Percentiles rank a stretch among this genome's conserved stretches.
phyloP scores from a whole-genome alignment of 2,113 vertebrate genomes.

The Tamias sibiricus region DNA sequence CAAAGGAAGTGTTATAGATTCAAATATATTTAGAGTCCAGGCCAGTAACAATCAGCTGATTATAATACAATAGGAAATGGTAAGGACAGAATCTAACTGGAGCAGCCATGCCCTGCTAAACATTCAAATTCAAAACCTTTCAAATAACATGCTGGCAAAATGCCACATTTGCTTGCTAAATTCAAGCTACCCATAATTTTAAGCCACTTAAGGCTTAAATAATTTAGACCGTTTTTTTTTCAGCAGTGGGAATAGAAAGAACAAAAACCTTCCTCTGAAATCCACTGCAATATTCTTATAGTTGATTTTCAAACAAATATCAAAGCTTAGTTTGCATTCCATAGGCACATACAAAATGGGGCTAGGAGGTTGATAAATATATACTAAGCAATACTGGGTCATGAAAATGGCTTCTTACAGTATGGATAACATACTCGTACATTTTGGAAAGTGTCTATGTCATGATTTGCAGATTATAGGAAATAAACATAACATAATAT shows the following conservation, averaged over 20 bases:
- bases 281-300: background rate
- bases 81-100: background rate
- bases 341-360: background rate
- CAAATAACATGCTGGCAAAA: background rate
- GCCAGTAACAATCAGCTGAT: no score
- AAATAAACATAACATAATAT: background rate
- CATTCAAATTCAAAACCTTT: background rate
- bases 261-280: background rate
- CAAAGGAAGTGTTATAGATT: background rate
- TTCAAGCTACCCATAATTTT: background rate
- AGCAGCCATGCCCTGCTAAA: background rate
- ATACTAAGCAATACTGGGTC: background rate
- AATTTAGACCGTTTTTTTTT: conserved; percentile 1
- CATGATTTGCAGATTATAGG: background rate
- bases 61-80: background rate
- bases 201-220: background rate
- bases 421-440: background rate
- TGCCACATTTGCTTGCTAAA: background rate
- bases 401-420: background rate
- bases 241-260: background rate
- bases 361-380: background rate
- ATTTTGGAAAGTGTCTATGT: conserved; percentile 1
- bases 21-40: background rate
- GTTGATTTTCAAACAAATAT: background rate
- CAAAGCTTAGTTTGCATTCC: background rate